Percentiles rank a stretch among this genome's conserved stretches.
Conservation (phyloP, 92 coral and sea anemone species). For the Palythoa grandiflora region DNA sequence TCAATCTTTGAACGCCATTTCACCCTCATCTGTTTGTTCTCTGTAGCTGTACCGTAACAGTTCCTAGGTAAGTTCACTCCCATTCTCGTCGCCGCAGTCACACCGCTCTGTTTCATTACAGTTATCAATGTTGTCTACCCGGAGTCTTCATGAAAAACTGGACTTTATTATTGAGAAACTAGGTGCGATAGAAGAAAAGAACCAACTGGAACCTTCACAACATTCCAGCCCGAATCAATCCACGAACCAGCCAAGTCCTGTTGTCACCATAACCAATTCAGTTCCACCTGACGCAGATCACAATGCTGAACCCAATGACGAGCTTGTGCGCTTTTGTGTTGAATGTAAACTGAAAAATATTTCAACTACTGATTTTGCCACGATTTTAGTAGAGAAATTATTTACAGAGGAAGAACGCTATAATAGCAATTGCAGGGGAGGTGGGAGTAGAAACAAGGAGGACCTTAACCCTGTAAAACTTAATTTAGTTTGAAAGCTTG, state of each 20-base stretch:
- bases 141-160: not conserved
- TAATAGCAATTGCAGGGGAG: not conserved
- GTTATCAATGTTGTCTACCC: not conserved
- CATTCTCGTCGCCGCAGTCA: conserved; percentile 8
- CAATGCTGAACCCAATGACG: not conserved
- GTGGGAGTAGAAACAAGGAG: conserved; percentile 26
- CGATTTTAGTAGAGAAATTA: not conserved
- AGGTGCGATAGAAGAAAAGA: not conserved
- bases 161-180: conserved; percentile 8
- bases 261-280: conserved; percentile 1
- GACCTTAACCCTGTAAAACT: conserved; percentile 34
- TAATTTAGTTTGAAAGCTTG: not conserved
- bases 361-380: conserved; percentile 30
- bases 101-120: conserved; percentile 3
- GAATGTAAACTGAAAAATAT: not conserved
- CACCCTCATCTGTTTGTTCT: conserved; percentile 1
- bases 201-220: conserved; percentile 7
- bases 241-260: conserved; percentile 14
- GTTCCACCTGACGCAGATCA: not conserved
- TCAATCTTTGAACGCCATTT: not conserved
- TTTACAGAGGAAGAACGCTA: conserved; percentile 21
- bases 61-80: conserved; percentile 3
- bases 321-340: not conserved
- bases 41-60: not conserved
- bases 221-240: not conserved